These are phyloP conservation scores for Caenorhabditis sulstoni DNA, from an alignment of 2,888 invertebrate species.

Conservation along the genomic window DNA sequence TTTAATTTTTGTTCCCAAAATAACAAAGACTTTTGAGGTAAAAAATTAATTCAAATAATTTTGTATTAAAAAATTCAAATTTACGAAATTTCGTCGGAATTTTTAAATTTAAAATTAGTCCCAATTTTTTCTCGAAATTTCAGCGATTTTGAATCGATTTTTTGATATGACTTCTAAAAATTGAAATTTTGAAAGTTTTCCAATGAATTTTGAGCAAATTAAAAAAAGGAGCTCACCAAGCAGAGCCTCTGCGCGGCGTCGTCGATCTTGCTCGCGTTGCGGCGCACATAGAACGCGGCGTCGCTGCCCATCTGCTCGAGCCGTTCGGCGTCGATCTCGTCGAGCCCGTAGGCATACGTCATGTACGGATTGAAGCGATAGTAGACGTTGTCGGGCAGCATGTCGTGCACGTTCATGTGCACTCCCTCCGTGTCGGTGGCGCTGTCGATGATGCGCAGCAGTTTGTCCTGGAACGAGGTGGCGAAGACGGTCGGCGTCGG, in stretches of 20 bases:
- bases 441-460: constrained; percentile 86
- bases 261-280: constrained; percentile 87
- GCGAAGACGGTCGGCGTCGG: constrained; percentile 64
- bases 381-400: constrained; percentile 82
- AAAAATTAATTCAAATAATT: no score
- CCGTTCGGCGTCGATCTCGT: constrained; percentile 86
- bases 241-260: constrained; percentile 68
- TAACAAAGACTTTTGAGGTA: no score
- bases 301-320: constrained; percentile 87
- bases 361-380: constrained; percentile 89
- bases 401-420: constrained; percentile 87
- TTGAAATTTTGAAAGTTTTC: no score
- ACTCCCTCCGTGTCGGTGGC: constrained; percentile 92
- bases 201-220: background rate
- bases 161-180: no score
- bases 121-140: no score
- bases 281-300: constrained; percentile 87
- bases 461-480: constrained; percentile 66
- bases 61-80: no score
- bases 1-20: no score
- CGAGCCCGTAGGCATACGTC: constrained; percentile 88
- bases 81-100: no score
- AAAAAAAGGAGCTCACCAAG: constrained; percentile 25
- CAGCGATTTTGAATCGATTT: no score
- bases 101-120: no score